A percentile compares a stretch with the other conserved stretches of the same genome.
These are phyloP conservation scores for Ifrita kowaldi DNA, from an alignment of 2,113 vertebrate species.

Conservation along the genomic window DNA sequence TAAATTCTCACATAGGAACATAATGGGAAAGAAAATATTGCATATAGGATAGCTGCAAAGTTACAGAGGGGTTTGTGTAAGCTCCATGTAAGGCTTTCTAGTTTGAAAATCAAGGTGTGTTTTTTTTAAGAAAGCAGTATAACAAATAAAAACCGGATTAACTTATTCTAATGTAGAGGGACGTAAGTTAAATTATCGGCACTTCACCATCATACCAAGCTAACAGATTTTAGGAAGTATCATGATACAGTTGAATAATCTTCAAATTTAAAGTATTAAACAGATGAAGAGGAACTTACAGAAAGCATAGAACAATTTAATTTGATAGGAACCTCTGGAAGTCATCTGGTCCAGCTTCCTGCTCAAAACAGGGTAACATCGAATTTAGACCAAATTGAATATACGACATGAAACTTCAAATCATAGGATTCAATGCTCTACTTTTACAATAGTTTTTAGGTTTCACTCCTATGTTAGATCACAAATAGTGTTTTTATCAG, in stretches of 20 bases:
- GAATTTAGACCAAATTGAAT: not conserved
- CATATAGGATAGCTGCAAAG: not conserved
- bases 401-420: not conserved
- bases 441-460: not conserved
- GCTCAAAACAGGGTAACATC: not conserved
- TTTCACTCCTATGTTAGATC: not conserved
- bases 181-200: not conserved
- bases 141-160: not conserved
- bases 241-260: not conserved
- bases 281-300: not conserved
- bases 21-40: not conserved
- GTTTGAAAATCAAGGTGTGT: not conserved
- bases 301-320: not conserved
- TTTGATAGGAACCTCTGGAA: not conserved
- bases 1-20: not conserved
- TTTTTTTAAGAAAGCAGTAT: not conserved
- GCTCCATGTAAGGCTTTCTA: not conserved
- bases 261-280: not conserved
- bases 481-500: not conserved
- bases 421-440: not conserved
- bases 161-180: not conserved
- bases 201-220: not conserved
- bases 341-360: not conserved
- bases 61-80: not conserved
- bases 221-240: not conserved